A percentile compares a stretch with the other conserved stretches of the same genome.
Conservation (phyloP, 1,140 invertebrate species). For the Habropoda laboriosa region DNA sequence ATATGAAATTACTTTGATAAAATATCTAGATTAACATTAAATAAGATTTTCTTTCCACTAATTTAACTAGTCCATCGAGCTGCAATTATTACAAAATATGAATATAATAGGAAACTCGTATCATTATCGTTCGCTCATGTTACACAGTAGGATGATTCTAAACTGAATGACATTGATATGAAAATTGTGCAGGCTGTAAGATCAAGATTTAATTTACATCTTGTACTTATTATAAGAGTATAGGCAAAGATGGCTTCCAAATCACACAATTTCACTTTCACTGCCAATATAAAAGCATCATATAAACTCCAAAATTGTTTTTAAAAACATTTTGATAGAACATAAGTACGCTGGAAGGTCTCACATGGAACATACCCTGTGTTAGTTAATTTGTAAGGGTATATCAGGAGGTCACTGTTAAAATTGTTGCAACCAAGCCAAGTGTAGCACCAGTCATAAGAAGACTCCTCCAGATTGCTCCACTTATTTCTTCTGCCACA, state of each 20-base stretch:
- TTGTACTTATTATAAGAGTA: slow-evolving; percentile 33
- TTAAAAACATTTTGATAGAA: slow-evolving; percentile 70
- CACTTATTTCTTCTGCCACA: slow-evolving; percentile 82
- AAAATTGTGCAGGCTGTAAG: slow-evolving; percentile 51
- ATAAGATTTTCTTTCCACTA: slow-evolving; percentile 68
- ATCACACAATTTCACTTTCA: slow-evolving; percentile 36
- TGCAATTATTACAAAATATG: slow-evolving; percentile 63
- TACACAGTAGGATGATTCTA: slow-evolving; percentile 54
- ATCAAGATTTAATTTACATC: slow-evolving; percentile 35
- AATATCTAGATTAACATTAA: slow-evolving; percentile 60
- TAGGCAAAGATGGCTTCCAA: slow-evolving; percentile 16
- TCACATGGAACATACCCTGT: slow-evolving; percentile 40
- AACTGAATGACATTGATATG: slow-evolving; percentile 54
- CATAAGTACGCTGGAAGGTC: slow-evolving; percentile 75
- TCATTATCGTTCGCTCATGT: slow-evolving; percentile 58
- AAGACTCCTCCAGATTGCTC: slow-evolving; percentile 83
- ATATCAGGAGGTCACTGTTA: slow-evolving; percentile 79
- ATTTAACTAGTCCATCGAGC: slow-evolving; percentile 73
- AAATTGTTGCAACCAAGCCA: slow-evolving; percentile 82
- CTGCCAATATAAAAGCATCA: slow-evolving; percentile 30
- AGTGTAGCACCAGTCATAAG: slow-evolving; percentile 83
- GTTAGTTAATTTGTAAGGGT: slow-evolving; percentile 37
- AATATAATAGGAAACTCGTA: slow-evolving; percentile 76
- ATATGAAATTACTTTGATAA: slow-evolving; percentile 65
- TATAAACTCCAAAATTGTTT: slow-evolving; percentile 42